Evolutionary conservation across 1,140 invertebrate species (phyloP).

Genomic region (Melipona quadrifasciata): DNA sequence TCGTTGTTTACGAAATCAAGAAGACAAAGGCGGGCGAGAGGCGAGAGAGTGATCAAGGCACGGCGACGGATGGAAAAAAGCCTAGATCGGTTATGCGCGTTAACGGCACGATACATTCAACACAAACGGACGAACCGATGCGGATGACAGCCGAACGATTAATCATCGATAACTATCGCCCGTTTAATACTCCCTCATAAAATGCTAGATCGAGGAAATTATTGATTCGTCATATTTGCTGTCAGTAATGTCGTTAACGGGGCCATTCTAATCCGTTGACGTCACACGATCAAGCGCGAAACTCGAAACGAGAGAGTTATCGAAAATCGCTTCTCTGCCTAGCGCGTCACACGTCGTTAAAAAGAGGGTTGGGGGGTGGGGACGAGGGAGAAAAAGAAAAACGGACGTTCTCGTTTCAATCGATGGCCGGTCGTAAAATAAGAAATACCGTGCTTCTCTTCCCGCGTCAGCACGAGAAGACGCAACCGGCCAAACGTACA

Average conservation of each 20-base stretch:
- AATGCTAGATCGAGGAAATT: constrained; percentile 67
- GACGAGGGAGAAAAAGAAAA: too few species aligned
- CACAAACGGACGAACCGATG: constrained; percentile 43
- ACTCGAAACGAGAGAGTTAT: constrained; percentile 39
- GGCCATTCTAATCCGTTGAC: constrained; percentile 61
- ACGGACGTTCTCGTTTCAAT: not conserved
- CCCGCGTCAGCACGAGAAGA: not conserved
- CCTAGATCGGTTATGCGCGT: constrained; percentile 46
- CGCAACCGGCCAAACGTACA: not conserved
- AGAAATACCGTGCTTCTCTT: not conserved
- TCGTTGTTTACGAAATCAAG: too few species aligned
- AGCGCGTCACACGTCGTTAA: not conserved
- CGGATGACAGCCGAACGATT: constrained; percentile 66
- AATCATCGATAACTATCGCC: constrained; percentile 70
- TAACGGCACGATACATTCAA: constrained; percentile 50
- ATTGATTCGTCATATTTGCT: constrained; percentile 72
- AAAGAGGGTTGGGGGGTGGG: too few species aligned
- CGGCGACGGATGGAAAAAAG: constrained; percentile 35
- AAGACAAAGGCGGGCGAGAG: not conserved
- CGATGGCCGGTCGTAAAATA: not conserved
- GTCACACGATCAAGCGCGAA: constrained; percentile 43
- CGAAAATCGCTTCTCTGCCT: constrained; percentile 33
- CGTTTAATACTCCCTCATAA: constrained; percentile 70
- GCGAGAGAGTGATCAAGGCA: not conserved
- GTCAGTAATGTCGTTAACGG: constrained; percentile 66